Base-by-base conservation (phyloP, 2,888 invertebrate genomes). In the Coenonympha arcania region DNA sequence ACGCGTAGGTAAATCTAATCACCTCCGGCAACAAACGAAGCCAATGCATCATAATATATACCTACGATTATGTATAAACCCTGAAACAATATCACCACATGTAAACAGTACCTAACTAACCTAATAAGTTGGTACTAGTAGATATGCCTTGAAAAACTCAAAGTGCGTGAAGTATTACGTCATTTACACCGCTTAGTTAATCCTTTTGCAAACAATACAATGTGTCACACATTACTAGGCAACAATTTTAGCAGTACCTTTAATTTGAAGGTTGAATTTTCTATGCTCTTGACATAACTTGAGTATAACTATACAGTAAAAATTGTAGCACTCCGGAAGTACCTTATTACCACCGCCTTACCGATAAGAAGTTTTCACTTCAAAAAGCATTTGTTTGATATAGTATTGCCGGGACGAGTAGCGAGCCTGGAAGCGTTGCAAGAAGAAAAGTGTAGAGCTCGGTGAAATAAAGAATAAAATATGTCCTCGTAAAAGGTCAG, bases 91-190 rank as follows among this genome's bases (percentile, higher is more conserved):
- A 26, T 6, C 4, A 24, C 13, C n/a, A 11, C 15, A 37, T 15
- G 22, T 6, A 6, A 40, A 34, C 40, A 39, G 24, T 22, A 18
- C 4, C 33, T 16, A 18, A n/a, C n/a, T n/a, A n/a, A n/a, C n/a
- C n/a, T n/a, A n/a, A n/a, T n/a, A n/a, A n/a, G 13, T 5, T 13
- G 15, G 4, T 26, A 26, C 26, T 28, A 11, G 6, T 28, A 41
- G 26, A 28, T 41, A 41, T 6, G n/a, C 28, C 28, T 28, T 41
- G 28, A 19, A 16, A 41, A 41, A 28, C 41, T 41, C 41, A 28
- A n/a, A 41, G 41, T 44, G 34, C 44, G 44, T 44, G 44, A 44
- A 44, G 24, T 22, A 33, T 44, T 44, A 34, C 34, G 44, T 44
- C 44, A 44, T 34, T 22, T 16, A 16, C 20, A 33, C 33, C 22